phyloP scores from a whole-genome alignment of 2,113 vertebrate genomes.

The Chionis minor region DNA sequence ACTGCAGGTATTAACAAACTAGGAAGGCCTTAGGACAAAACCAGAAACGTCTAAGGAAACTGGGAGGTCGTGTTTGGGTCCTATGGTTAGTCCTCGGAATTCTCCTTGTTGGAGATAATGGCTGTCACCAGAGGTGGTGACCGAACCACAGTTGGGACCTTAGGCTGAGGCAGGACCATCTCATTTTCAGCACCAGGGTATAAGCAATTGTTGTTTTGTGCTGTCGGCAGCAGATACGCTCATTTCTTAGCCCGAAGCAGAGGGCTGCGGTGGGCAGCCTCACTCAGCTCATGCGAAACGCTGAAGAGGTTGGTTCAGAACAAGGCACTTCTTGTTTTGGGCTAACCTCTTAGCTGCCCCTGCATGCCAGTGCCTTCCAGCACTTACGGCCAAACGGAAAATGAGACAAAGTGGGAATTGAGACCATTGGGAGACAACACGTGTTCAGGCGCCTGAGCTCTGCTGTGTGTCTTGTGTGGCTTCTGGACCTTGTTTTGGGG shows the following conservation, averaged over 20 bases:
- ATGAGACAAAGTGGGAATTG: neutral
- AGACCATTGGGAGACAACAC: neutral
- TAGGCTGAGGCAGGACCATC: neutral
- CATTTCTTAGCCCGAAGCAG: neutral
- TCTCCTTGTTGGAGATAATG: neutral
- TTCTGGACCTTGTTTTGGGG: conserved; percentile 48
- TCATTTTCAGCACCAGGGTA: neutral
- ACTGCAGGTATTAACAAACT: neutral
- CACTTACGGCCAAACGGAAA: conserved; percentile 13
- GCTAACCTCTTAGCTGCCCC: neutral
- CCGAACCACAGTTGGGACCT: neutral
- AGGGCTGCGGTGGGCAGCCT: neutral
- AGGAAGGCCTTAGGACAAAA: neutral
- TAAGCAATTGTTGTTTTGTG: neutral
- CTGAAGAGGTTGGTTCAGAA: neutral
- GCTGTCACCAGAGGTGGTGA: neutral
- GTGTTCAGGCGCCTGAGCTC: conserved; percentile 12
- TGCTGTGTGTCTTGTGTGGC: neutral
- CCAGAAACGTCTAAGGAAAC: neutral
- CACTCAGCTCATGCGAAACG: neutral
- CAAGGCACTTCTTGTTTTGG: neutral
- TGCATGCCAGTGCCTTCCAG: neutral
- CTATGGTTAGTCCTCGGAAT: neutral
- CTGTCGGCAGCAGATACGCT: neutral
- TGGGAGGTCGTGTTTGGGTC: neutral